Percentiles rank a stretch among this genome's conserved stretches.
phyloP scores from a whole-genome alignment of 2,888 invertebrate genomes.

The Pherbina coryleti region DNA sequence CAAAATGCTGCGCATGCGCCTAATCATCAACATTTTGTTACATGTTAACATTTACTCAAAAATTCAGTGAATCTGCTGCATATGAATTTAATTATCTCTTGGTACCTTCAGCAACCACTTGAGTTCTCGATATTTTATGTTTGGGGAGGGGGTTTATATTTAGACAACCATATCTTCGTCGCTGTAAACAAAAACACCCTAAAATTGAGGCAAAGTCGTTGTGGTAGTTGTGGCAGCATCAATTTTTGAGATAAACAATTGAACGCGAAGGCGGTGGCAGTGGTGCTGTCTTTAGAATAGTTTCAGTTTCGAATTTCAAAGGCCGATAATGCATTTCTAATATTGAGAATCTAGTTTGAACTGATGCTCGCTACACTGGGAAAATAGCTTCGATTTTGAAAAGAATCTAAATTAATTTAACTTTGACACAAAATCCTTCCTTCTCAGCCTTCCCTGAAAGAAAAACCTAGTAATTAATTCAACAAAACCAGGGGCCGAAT shows the following conservation, averaged over 20 bases:
- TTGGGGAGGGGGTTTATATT: constrained; percentile 29
- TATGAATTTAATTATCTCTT: constrained; percentile 1
- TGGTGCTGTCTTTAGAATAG: neutral
- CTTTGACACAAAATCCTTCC: no score
- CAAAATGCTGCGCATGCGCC: constrained; percentile 14
- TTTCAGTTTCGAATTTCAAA: constrained; percentile 17
- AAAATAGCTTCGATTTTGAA: neutral
- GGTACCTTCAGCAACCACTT: constrained; percentile 30
- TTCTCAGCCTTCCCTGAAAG: no score
- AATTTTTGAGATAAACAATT: constrained; percentile 14
- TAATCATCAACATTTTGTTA: neutral
- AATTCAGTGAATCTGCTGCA: neutral
- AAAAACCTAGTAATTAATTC: no score
- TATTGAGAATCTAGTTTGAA: neutral
- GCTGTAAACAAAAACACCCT: constrained; percentile 18
- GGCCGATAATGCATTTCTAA: neutral
- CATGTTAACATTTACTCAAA: neutral
- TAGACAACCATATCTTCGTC: constrained; percentile 34
- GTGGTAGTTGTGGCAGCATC: neutral
- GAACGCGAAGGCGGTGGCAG: neutral
- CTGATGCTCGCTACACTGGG: neutral
- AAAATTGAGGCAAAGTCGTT: neutral
- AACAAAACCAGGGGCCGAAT: no score
- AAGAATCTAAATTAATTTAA: no score
- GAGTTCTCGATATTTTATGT: constrained; percentile 14